Conservation (phyloP, 2,113 vertebrate genomes). For the Martes martes region DNA sequence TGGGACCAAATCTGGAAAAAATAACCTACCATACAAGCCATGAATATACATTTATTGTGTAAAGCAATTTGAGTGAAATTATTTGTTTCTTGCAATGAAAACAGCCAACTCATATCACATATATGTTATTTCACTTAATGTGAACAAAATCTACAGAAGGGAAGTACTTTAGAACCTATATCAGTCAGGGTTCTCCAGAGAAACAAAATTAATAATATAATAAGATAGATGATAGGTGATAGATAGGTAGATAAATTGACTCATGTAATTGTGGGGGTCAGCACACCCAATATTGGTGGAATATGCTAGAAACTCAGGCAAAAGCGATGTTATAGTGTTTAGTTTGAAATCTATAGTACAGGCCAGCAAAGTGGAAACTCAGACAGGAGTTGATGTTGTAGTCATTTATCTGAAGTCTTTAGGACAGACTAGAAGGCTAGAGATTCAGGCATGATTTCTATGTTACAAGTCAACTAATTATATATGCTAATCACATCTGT, state of each 20-base stretch:
- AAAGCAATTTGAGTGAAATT: neutral
- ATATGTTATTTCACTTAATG: neutral
- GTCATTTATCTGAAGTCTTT: neutral
- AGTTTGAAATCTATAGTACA: neutral
- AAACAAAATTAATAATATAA: neutral
- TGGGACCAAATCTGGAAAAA: neutral
- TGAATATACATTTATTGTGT: neutral
- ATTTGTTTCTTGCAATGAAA: neutral
- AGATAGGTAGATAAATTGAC: neutral
- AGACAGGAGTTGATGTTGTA: neutral
- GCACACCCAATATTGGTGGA: neutral
- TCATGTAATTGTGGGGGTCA: neutral
- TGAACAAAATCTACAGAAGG: neutral
- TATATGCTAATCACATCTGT: neutral
- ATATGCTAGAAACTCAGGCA: neutral
- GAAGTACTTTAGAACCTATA: neutral
- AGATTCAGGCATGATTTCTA: neutral
- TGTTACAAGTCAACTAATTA: neutral
- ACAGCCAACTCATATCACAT: neutral
- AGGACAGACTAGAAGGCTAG: neutral
- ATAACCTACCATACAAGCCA: neutral
- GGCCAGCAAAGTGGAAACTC: neutral
- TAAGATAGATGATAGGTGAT: neutral
- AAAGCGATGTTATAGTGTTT: neutral
- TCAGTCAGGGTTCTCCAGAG: neutral